A percentile compares a stretch with the other conserved stretches of the same genome.
Evolutionary conservation across 2,888 invertebrate species (phyloP).

Genomic region (Byasa hedistus): DNA sequence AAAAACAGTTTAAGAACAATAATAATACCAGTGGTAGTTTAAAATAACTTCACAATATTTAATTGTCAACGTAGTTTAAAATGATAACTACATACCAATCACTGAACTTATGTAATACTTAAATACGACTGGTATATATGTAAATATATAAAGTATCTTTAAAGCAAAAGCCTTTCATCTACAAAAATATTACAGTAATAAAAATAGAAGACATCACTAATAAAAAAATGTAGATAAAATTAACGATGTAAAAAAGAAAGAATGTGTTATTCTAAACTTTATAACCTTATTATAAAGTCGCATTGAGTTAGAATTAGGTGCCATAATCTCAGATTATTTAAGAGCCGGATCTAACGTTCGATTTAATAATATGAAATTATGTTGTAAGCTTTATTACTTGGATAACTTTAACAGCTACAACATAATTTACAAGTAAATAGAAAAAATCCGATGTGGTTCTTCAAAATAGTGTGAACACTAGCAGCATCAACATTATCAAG

Average conservation of each 20-base stretch:
- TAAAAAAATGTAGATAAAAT: background rate
- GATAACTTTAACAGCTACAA: background rate
- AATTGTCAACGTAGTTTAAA: too few relatives aligned
- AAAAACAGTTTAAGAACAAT: too few relatives aligned
- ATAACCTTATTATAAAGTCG: background rate
- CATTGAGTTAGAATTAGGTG: background rate
- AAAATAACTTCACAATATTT: too few relatives aligned
- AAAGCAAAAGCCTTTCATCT: background rate
- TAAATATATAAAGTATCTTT: background rate
- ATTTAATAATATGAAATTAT: conserved; percentile 25
- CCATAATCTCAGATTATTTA: conserved; percentile 10
- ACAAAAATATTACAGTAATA: background rate
- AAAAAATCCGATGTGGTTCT: background rate
- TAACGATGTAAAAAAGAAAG: background rate
- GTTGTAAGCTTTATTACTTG: conserved; percentile 26
- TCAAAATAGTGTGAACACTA: background rate
- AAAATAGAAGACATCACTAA: background rate
- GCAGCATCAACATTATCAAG: background rate
- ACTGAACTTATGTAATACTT: too few relatives aligned
- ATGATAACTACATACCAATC: too few relatives aligned
- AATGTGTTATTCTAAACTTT: conserved; percentile 20
- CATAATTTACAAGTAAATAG: conserved; percentile 7
- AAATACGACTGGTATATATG: too few relatives aligned
- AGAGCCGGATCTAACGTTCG: background rate
- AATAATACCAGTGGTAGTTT: too few relatives aligned